These are phyloP conservation scores for Orthosia cruda DNA, from an alignment of 2,888 invertebrate genomes.

Conservation along the genomic window DNA sequence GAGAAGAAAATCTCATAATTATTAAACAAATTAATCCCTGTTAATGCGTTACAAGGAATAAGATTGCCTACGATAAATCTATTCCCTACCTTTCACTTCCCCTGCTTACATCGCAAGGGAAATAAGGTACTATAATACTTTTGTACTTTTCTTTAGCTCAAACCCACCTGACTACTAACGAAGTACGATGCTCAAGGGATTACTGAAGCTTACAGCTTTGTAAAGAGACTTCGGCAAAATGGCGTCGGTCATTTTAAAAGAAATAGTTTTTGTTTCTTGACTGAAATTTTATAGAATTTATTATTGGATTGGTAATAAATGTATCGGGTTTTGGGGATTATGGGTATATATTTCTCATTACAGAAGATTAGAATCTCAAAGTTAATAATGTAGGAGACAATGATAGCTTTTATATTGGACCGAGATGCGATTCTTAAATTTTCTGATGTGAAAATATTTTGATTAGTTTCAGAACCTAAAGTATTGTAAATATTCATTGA, in stretches of 20 bases:
- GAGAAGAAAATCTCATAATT: not conserved
- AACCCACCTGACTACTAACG: constrained; percentile 61
- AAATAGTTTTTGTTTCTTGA: constrained; percentile 32
- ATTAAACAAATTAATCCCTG: constrained; percentile 21
- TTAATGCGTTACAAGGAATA: not conserved
- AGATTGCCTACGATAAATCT: constrained; percentile 28
- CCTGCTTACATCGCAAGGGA: constrained; percentile 54
- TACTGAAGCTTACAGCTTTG: constrained; percentile 59
- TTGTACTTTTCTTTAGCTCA: constrained; percentile 57
- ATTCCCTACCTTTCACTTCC: constrained; percentile 12
- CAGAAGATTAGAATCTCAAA: not conserved
- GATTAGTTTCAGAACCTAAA: no score
- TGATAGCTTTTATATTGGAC: not conserved
- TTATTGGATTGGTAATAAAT: constrained; percentile 9
- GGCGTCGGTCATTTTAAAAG: constrained; percentile 35
- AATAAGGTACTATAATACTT: constrained; percentile 63
- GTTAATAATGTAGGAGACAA: not conserved
- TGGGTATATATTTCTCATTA: not conserved
- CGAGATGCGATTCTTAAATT: not conserved
- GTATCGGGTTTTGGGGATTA: not conserved
- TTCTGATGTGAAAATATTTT: not conserved
- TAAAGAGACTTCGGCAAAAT: constrained; percentile 55
- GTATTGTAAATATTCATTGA: not conserved
- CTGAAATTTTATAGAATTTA: constrained; percentile 5
- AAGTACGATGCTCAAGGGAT: constrained; percentile 61